Evolutionary conservation across 2,797 vertebrate genomes (phyloP).

Genomic region (Lepus oiostolus): DNA sequence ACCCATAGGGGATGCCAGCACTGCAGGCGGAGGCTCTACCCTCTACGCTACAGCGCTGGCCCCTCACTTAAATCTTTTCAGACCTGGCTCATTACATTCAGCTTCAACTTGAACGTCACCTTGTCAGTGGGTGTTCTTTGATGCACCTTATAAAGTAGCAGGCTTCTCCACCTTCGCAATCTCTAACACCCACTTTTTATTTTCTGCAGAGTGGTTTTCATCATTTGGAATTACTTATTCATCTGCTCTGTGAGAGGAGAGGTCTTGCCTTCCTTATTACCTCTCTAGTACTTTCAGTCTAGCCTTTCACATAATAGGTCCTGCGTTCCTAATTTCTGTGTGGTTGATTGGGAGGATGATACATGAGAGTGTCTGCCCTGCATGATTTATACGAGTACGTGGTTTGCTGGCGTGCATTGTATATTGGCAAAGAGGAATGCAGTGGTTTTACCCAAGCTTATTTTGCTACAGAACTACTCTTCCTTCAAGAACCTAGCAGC

Average conservation of each 20-base stretch:
- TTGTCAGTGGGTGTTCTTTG: not conserved
- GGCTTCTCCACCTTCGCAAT: not conserved
- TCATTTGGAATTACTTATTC: not conserved
- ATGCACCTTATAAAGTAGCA: not conserved
- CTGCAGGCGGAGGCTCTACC: no score
- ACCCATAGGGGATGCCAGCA: no score
- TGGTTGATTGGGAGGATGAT: not conserved
- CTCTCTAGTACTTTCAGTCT: not conserved
- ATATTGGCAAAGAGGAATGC: not conserved
- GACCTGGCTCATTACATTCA: not conserved
- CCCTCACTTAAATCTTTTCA: no score
- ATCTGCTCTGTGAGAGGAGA: not conserved
- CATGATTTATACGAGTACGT: not conserved
- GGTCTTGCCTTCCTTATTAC: not conserved
- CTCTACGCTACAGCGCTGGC: no score
- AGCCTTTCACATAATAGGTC: conserved; percentile 6
- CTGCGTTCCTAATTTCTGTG: not conserved
- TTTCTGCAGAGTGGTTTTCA: not conserved
- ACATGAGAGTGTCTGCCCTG: conserved; percentile 40
- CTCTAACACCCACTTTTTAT: not conserved
- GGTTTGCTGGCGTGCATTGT: not conserved
- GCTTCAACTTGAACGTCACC: not conserved
- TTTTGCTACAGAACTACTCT: not conserved
- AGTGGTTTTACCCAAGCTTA: not conserved
- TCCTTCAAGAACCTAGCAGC: not conserved